Evolutionary conservation across 2,797 vertebrate species (phyloP).

Genomic region (Anniella stebbinsi): DNA sequence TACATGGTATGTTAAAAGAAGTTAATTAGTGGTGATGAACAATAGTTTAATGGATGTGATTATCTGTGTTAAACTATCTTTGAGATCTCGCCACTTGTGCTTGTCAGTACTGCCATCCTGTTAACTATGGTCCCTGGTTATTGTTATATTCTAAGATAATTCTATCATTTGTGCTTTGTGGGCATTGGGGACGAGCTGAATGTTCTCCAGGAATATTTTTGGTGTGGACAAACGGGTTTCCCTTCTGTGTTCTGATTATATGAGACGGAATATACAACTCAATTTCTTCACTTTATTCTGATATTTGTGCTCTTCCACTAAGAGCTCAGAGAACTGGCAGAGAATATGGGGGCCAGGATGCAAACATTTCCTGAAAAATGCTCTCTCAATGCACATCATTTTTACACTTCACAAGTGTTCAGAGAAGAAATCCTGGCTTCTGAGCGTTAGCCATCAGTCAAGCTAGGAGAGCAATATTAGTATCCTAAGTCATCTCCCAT

Average conservation of each 20-base stretch:
- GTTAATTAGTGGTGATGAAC: constrained; percentile 58
- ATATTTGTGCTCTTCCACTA: neutral
- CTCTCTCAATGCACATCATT: neutral
- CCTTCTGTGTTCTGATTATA: neutral
- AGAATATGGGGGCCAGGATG: neutral
- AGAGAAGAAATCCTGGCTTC: neutral
- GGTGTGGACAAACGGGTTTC: neutral
- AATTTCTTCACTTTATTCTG: neutral
- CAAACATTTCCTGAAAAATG: neutral
- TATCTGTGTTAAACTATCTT: constrained; percentile 35
- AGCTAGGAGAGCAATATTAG: neutral
- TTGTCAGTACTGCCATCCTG: constrained; percentile 32
- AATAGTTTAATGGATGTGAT: constrained; percentile 34
- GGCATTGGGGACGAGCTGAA: neutral
- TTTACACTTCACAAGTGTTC: neutral
- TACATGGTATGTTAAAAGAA: constrained; percentile 55
- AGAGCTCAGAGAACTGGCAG: constrained; percentile 35
- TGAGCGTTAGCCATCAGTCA: neutral
- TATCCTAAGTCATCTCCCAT: neutral
- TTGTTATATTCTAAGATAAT: neutral
- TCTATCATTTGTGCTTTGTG: neutral
- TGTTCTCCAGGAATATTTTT: neutral
- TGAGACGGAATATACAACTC: neutral
- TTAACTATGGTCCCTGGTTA: neutral
- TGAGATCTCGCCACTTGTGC: constrained; percentile 22